Evolutionary conservation across 2,113 vertebrate genomes (phyloP), one percentile per base, ranked within the genome.

Genomic region (Bubo blakistoni): DNA sequence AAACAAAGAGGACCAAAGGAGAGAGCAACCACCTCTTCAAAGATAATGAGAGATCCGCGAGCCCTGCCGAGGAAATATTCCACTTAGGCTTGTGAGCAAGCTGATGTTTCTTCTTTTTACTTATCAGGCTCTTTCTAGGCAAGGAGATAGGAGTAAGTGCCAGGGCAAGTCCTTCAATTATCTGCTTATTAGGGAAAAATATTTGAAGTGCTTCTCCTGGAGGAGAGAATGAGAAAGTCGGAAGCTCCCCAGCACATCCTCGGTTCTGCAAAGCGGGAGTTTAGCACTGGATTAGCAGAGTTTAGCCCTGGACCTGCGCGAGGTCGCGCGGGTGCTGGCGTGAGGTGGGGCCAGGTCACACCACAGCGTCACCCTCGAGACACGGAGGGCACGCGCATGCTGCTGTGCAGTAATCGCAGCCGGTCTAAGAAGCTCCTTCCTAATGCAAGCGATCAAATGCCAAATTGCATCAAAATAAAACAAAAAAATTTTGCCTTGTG

Each of bases 341-440:
- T 38, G 46, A 74, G 10, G 16, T 2, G 4, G 34, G 55, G 20
- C 13, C 44, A 10, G 57, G 16, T 22, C 34, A 10, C 30, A 24
- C 9, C 24, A 13, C 25, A 54, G 32, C 1, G 0, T 34, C 44
- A 19, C 25, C 59, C 49, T 38, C 49, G 8, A 29, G 26, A 36
- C 22, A 2, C 13, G 27, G 14, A 0, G 0, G 0, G 30, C 17
- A 40, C 0, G 3, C 7, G 16, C 3, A 4, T 2, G 2, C 17
- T 13, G 5, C 14, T 40, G 3, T 5, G 13, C 8, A n/a, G 15
- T 30, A 22, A 40, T 16, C 24, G 34, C 0, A 0, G 26, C 24
- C 7, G 5, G 44, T 86, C 16, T 18, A 72, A 44, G 36, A 38
- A 67, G 16, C 11, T 36, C 2, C 13, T 52, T 51, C 25, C 7